Evolutionary conservation across 1,140 invertebrate species (phyloP), one percentile per base, ranked within the genome.

Genomic region (Anthonomus grandis): DNA sequence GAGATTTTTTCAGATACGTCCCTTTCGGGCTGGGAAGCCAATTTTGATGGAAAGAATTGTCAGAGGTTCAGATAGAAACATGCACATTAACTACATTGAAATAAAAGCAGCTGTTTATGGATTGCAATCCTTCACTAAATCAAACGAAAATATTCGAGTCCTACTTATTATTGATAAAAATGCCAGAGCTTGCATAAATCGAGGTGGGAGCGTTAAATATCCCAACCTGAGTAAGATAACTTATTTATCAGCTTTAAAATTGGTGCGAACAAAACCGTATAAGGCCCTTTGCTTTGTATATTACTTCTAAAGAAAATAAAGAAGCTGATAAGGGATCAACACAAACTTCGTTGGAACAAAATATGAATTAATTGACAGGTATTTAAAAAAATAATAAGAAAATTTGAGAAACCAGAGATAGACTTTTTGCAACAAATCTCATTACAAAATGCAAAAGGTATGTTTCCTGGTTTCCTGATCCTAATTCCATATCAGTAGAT

Each of bases 251-350:
- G 9, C 17, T 48, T 34, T 48, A 31, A 48, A n/a, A 2, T 5
- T 48, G 46, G 31, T 34, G 46, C 17, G 46, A 34, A 48, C 46
- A 34, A 3, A 48, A 48, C 13, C 23, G 36, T 31, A 34, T 34
- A 48, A 48, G 24, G 36, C 3, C 36, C 2, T 48, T 48, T 48
- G 65, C 63, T 10, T 67, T 63, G 4, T 65, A 67, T 34, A 64
- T 67, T 24, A 31, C 15, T 22, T 69, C 1, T 9, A 38, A 18
- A 67, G 66, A 60, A 52, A 44, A 39, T 34, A 39, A 15, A 57
- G 6, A 47, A 41, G 10, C 46, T 34, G 46, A 48, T 21, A 34
- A 18, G 23, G 46, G 24, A 48, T 48, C 46, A 34, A 48, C 24
- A 31, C 9, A 48, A 48, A 48, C 27, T 9, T 48, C 13, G 24